Evolutionary conservation across 2,888 invertebrate species (phyloP).

Genomic region (Phrixothrix hirtus): DNA sequence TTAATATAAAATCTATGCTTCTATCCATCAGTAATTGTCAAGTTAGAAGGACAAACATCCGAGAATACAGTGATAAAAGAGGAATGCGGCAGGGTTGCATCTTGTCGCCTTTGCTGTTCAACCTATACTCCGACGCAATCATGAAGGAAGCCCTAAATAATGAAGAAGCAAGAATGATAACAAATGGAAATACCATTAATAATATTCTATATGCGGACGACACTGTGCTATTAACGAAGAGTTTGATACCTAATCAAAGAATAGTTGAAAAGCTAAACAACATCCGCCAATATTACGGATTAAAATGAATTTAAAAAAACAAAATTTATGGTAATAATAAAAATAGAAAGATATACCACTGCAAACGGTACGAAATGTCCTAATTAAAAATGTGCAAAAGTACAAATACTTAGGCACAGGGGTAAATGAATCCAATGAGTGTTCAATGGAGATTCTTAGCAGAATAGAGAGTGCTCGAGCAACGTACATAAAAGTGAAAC

Average conservation of each 20-base stretch:
- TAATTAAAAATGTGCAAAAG: too few relatives aligned
- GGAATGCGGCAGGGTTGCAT: slow-evolving; percentile 1
- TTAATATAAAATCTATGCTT: not conserved
- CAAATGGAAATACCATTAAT: not conserved
- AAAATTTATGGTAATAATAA: slow-evolving; percentile 6
- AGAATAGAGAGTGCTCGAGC: too few relatives aligned
- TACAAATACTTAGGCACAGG: too few relatives aligned
- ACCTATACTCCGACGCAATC: not conserved
- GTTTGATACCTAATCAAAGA: not conserved
- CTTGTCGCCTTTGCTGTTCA: not conserved
- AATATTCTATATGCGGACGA: not conserved
- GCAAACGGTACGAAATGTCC: too few relatives aligned
- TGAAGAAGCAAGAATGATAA: not conserved
- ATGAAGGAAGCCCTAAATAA: not conserved
- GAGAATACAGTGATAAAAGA: slow-evolving; percentile 1
- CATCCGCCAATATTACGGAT: too few relatives aligned
- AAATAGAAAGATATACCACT: too few relatives aligned
- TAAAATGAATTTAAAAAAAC: too few relatives aligned
- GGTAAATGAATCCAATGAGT: too few relatives aligned
- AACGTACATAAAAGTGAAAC: too few relatives aligned
- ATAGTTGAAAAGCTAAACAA: not conserved
- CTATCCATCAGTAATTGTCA: not conserved
- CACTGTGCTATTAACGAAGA: not conserved
- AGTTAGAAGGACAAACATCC: not conserved
- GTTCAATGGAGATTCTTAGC: too few relatives aligned